Conservation (phyloP, 1,140 invertebrate species). For the Mizuhopecten yessoensis region DNA sequence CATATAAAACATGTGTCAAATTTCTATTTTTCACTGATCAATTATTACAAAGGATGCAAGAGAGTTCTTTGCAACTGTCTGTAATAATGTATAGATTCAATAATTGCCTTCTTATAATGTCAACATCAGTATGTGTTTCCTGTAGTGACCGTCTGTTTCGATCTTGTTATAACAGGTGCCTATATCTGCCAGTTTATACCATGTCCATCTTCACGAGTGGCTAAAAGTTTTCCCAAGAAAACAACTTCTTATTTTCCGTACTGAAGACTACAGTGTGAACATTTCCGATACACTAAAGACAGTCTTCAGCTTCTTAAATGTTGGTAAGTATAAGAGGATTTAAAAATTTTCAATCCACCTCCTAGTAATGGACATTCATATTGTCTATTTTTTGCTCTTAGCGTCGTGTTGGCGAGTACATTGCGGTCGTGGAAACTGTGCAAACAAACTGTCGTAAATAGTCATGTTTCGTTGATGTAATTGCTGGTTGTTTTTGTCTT, state of each 20-base stretch:
- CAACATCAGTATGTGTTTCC: no score
- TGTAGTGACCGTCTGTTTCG: not conserved
- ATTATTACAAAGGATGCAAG: not conserved
- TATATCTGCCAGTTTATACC: conserved; percentile 52
- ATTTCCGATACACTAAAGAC: conserved; percentile 31
- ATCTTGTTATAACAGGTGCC: conserved; percentile 15
- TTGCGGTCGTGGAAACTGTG: no score
- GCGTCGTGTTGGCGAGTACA: no score
- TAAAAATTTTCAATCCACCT: no score
- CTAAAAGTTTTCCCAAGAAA: conserved; percentile 49
- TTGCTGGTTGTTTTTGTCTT: no score
- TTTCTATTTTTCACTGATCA: not conserved
- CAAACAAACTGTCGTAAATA: no score
- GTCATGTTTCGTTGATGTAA: no score
- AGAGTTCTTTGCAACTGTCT: not conserved
- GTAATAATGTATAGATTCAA: no score
- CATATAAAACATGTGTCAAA: not conserved
- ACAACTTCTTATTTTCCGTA: conserved; percentile 57
- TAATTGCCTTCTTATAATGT: no score
- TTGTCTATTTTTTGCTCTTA: no score
- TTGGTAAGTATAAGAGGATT: conserved; percentile 35
- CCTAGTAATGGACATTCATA: no score
- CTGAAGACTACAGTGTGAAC: conserved; percentile 55
- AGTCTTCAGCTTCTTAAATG: conserved; percentile 53
- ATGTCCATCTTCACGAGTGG: conserved; percentile 56